A percentile compares a stretch with the other conserved stretches of the same genome.
Conservation (phyloP, 2,797 vertebrate species). For the Melanotaenia trifasciata region DNA sequence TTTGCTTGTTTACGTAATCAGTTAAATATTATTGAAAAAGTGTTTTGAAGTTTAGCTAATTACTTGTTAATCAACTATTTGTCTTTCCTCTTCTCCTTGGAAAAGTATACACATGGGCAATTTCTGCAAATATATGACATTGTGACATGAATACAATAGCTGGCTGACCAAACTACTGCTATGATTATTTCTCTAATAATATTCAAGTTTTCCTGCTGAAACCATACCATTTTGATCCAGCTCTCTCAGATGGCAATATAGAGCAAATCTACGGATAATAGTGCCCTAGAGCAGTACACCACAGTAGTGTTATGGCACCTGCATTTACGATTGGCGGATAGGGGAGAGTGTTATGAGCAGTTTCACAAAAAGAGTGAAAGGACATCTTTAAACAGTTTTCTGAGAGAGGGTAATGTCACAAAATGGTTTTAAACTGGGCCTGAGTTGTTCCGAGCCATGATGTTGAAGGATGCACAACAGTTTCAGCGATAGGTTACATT, state of each 20-base stretch:
- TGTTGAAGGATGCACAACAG: constrained; percentile 70
- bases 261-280: constrained; percentile 76
- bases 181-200: constrained; percentile 60
- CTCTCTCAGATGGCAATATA: constrained; percentile 63
- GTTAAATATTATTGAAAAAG: neutral
- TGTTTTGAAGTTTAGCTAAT: constrained; percentile 21
- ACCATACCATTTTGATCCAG: constrained; percentile 53
- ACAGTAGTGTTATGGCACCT: constrained; percentile 58
- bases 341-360: constrained; percentile 55
- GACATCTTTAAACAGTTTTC: constrained; percentile 58
- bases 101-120: constrained; percentile 28
- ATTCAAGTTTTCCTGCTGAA: constrained; percentile 53
- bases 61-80: constrained; percentile 55
- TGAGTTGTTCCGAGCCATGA: constrained; percentile 66
- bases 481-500: constrained; percentile 57
- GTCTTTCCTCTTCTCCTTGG: constrained; percentile 40
- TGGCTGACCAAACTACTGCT: constrained; percentile 30
- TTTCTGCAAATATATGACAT: constrained; percentile 41
- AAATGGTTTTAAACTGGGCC: constrained; percentile 59
- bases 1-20: neutral
- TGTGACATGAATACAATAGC: constrained; percentile 58
- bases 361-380: constrained; percentile 59
- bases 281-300: constrained; percentile 71
- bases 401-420: constrained; percentile 57
- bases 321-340: constrained; percentile 63